phyloP scores from a whole-genome alignment of 2,113 vertebrate species.

The Burhinus oedicnemus region DNA sequence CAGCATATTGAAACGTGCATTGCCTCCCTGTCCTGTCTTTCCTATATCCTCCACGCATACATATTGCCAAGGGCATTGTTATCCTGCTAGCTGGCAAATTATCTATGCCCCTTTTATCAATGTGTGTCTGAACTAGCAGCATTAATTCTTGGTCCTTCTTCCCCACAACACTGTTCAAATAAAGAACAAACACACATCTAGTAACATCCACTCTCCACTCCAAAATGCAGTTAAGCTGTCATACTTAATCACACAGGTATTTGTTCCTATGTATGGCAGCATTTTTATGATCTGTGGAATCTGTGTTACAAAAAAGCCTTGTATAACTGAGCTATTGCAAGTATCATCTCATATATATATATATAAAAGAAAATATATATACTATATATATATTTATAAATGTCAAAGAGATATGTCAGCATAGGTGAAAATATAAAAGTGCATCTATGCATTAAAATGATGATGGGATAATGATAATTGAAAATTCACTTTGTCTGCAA shows the following conservation, averaged over 20 bases:
- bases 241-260: neutral
- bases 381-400: neutral
- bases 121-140: neutral
- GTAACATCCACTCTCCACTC: neutral
- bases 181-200: neutral
- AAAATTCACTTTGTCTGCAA: neutral
- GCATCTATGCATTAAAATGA: neutral
- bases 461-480: neutral
- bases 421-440: neutral
- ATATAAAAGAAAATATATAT: neutral
- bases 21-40: neutral
- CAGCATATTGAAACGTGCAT: neutral
- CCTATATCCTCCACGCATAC: neutral
- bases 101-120: neutral
- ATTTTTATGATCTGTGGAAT: neutral
- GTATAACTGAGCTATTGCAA: neutral
- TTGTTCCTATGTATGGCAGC: neutral
- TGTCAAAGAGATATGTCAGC: neutral
- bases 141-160: neutral
- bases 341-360: neutral
- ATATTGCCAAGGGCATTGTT: neutral
- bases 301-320: neutral
- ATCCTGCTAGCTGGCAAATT: neutral
- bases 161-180: neutral
- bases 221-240: neutral